Conservation (phyloP, 2,113 vertebrate species). For the Haemorhous mexicanus region DNA sequence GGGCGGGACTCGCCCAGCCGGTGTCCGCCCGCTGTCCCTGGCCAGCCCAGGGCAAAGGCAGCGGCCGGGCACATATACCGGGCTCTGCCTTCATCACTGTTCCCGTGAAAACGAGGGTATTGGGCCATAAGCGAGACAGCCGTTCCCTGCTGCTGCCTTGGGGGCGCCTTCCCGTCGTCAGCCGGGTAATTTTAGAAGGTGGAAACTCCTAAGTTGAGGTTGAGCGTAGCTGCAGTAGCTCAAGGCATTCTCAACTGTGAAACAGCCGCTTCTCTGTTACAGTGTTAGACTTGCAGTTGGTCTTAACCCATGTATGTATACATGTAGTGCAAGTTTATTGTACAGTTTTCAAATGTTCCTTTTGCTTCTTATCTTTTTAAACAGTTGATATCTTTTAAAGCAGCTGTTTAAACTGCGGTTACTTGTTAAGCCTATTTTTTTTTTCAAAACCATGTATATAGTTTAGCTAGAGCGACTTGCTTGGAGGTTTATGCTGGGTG, state of each 20-base stretch:
- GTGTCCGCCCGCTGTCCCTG: too few species aligned
- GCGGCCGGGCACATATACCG: rapidly evolving
- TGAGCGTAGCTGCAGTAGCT: neutral
- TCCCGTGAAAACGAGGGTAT: rapidly evolving
- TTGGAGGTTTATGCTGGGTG: too few species aligned
- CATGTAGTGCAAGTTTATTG: rapidly evolving
- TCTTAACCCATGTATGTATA: rapidly evolving
- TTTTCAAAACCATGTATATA: rapidly evolving
- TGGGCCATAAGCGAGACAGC: rapidly evolving
- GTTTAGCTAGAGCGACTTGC: rapidly evolving
- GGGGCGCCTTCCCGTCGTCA: too few species aligned
- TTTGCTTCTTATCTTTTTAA: neutral
- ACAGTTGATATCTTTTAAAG: neutral
- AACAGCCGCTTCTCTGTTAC: neutral
- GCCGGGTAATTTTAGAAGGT: neutral
- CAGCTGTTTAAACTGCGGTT: neutral
- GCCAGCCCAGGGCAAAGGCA: rapidly evolving
- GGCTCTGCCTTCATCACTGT: rapidly evolving
- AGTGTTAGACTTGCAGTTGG: rapidly evolving
- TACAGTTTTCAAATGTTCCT: rapidly evolving
- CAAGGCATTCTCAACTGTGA: neutral
- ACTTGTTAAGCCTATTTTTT: rapidly evolving
- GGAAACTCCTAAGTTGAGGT: rapidly evolving
- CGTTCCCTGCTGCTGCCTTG: neutral
- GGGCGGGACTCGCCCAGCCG: neutral